Conservation (phyloP, 2,113 vertebrate genomes). For the Odocoileus hemionus region DNA sequence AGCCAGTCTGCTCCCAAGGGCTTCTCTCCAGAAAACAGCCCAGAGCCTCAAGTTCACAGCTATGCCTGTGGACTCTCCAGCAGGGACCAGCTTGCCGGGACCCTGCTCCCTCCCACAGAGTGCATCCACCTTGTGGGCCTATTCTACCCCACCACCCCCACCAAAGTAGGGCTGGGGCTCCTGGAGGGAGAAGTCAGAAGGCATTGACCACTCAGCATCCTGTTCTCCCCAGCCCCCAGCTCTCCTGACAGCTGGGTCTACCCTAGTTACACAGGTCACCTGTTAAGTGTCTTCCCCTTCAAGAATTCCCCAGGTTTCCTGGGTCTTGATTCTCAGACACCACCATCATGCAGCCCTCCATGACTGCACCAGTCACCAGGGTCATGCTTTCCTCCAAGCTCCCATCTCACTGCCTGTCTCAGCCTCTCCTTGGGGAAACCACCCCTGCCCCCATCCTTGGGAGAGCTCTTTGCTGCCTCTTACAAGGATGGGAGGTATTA, state of each 20-base stretch:
- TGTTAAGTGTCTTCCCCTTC: not conserved
- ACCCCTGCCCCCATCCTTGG: rapidly evolving
- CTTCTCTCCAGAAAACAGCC: not conserved
- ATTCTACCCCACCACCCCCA: rapidly evolving
- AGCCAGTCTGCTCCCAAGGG: not conserved
- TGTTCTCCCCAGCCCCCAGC: not conserved
- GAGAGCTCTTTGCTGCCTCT: not conserved
- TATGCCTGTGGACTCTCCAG: not conserved
- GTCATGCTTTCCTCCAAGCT: not conserved
- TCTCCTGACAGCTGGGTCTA: not conserved
- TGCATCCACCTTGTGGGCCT: not conserved
- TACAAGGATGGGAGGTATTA: not conserved
- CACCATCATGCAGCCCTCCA: not conserved
- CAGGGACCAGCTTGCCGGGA: not conserved
- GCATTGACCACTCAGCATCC: not conserved
- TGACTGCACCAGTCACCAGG: not conserved
- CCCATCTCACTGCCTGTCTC: not conserved
- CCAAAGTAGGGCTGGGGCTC: not conserved
- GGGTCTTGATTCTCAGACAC: not conserved
- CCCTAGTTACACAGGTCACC: not conserved
- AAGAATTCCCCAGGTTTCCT: not conserved
- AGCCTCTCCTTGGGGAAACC: not conserved
- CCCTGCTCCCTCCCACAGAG: not conserved
- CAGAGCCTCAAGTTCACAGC: not conserved
- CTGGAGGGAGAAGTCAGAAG: not conserved